Base-by-base conservation (phyloP, 2,113 vertebrate genomes). In the Gobius niger region DNA sequence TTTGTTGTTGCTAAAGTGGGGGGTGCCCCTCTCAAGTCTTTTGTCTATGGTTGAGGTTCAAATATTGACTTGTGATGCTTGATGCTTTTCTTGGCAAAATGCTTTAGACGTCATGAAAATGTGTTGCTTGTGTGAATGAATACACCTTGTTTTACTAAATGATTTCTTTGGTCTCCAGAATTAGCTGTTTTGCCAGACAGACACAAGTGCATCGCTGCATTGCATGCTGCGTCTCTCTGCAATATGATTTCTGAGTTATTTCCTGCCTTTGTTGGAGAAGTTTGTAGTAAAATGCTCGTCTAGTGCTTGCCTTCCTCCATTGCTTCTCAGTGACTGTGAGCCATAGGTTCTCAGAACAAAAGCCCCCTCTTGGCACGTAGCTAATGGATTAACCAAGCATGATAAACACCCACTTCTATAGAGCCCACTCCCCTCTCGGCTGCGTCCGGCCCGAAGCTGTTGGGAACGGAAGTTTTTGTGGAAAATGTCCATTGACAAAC, bases 341-440 rank as follows among this genome's bases (percentile, higher is more conserved):
- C 72, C 68, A 83, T 76, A 68, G 74, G 78, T 77, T 0, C 19
- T 47, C 77, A 49, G 73, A 89, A 91, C 90, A 91, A 92, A 89
- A 86, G 85, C 80, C 68, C 59, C 76, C 78, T 75, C 87, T 71
- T 67, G 57, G 75, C 73, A 71, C 83, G 78, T 3, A 70, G 87
- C 85, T 84, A 84, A 88, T 89, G 86, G 87, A 91, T 93, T 85
- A 88, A 88, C 82, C 78, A 78, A 82, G 81, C 88, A 75, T 80
- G 62, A 77, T 76, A 68, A 81, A 84, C 73, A 86, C 65, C 67
- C 80, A 64, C 67, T 73, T 60, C 72, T 71, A 59, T n/a, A 19
- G 34, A 60, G 57, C 51, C 59, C 44, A 13, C 34, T 56, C 82
- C 62, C 51, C 73, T 63, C 9, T 42, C 40, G 2, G 14, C 72